Evolutionary conservation across 1,140 invertebrate species (phyloP).

Genomic region (Geopemphigus sp.): DNA sequence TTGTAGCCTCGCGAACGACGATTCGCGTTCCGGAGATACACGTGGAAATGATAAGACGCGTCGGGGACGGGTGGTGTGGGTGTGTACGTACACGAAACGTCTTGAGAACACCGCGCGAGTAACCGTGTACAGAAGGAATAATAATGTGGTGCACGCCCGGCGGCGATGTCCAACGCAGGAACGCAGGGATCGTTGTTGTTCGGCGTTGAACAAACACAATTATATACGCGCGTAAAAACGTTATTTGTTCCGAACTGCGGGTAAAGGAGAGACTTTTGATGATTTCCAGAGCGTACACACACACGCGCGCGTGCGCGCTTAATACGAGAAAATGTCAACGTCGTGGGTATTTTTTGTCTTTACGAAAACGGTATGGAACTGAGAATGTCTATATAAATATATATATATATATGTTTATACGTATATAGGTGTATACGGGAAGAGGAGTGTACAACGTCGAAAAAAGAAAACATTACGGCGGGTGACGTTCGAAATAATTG

Average conservation of each 20-base stretch:
- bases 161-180: conserved; percentile 27
- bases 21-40: not conserved
- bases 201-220: conserved; percentile 14
- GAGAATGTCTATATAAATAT: too few relatives aligned
- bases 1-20: too few relatives aligned
- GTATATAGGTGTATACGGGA: not conserved
- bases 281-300: conserved; percentile 4
- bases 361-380: not conserved
- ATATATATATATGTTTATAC: too few relatives aligned
- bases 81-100: not conserved
- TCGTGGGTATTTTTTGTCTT: not conserved
- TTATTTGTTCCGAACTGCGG: not conserved
- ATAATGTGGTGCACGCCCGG: not conserved
- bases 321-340: not conserved
- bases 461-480: too few relatives aligned
- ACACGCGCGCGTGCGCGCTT: not conserved
- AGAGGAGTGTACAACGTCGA: too few relatives aligned
- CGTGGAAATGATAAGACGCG: not conserved
- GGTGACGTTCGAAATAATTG: too few relatives aligned
- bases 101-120: not conserved
- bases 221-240: not conserved
- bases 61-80: too few relatives aligned
- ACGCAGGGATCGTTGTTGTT: not conserved
- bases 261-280: conserved; percentile 7
- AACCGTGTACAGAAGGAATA: not conserved